These are phyloP conservation scores for Pristionchus japonicus DNA, from an alignment of 2,888 invertebrate species.

Conservation along the genomic window DNA sequence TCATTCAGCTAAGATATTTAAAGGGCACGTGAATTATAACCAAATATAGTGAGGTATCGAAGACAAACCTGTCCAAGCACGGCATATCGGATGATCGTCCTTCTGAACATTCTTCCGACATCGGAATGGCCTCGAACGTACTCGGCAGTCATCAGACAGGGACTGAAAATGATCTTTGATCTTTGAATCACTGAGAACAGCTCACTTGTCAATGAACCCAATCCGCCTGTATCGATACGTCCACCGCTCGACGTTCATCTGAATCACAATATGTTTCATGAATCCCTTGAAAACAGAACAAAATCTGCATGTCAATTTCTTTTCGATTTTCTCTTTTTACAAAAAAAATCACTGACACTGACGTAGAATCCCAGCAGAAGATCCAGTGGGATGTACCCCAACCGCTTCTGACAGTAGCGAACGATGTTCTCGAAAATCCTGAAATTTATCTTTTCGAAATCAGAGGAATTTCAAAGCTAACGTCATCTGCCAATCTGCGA, in stretches of 20 bases:
- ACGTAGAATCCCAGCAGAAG: conserved; percentile 46
- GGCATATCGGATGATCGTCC: conserved; percentile 41
- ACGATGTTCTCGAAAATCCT: conserved; percentile 38
- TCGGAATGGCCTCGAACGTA: conserved; percentile 45
- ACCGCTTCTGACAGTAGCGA: conserved; percentile 14
- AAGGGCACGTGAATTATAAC: neutral
- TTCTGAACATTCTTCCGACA: conserved; percentile 10
- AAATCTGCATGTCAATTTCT: too few relatives aligned
- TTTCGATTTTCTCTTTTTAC: too few relatives aligned
- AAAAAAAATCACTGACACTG: neutral
- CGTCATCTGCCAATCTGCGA: conserved; percentile 19
- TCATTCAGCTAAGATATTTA: neutral
- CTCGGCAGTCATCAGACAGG: conserved; percentile 2
- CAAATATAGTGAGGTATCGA: neutral
- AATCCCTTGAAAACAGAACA: too few relatives aligned
- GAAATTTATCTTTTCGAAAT: neutral
- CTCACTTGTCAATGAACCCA: conserved; percentile 47
- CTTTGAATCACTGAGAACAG: too few relatives aligned
- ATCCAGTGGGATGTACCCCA: conserved; percentile 41
- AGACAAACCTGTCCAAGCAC: conserved; percentile 10
- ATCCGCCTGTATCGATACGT: conserved; percentile 35
- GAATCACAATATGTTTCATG: too few relatives aligned
- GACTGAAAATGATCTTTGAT: neutral
- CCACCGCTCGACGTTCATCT: conserved; percentile 34
- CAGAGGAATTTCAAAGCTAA: neutral